Percentiles rank a stretch among this genome's conserved stretches.
phyloP scores from a whole-genome alignment of 2,797 vertebrate genomes.

The Oreortyx pictus region DNA sequence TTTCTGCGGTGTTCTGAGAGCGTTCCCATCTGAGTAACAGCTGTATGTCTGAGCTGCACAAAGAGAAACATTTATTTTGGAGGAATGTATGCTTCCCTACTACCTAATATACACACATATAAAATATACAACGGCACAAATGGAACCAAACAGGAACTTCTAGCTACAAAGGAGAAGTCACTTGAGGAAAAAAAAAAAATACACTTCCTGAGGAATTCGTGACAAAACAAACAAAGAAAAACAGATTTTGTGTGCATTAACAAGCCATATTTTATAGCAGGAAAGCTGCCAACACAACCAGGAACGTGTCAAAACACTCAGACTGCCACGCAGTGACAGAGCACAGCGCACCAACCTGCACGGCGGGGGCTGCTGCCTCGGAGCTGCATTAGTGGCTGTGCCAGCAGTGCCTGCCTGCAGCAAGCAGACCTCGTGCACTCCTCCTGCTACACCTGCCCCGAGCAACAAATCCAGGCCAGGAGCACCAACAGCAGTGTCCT shows the following conservation, averaged over 20 bases:
- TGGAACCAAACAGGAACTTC: neutral
- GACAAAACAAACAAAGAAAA: constrained; percentile 63
- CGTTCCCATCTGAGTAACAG: neutral
- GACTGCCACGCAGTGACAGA: neutral
- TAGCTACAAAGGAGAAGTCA: neutral
- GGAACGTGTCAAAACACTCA: constrained; percentile 26
- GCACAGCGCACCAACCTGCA: neutral
- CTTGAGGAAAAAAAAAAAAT: neutral
- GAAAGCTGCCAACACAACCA: constrained; percentile 40
- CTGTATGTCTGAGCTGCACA: neutral
- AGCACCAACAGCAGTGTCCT: neutral
- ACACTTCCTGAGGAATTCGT: constrained; percentile 18
- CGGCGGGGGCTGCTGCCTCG: neutral
- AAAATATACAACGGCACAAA: neutral
- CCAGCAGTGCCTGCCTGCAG: too few species aligned
- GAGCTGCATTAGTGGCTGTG: neutral
- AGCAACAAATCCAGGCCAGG: neutral
- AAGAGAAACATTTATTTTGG: neutral
- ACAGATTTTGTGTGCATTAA: constrained; percentile 16
- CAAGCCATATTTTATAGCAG: constrained; percentile 48
- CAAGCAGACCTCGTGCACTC: too few species aligned
- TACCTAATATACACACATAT: too few species aligned
- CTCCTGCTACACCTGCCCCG: neutral
- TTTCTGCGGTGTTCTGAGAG: neutral
- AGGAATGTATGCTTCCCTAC: neutral